Percentiles rank a stretch among this genome's conserved stretches.
These are phyloP conservation scores for Heliangelus exortis DNA, from an alignment of 2,797 vertebrate genomes.

Conservation along the genomic window DNA sequence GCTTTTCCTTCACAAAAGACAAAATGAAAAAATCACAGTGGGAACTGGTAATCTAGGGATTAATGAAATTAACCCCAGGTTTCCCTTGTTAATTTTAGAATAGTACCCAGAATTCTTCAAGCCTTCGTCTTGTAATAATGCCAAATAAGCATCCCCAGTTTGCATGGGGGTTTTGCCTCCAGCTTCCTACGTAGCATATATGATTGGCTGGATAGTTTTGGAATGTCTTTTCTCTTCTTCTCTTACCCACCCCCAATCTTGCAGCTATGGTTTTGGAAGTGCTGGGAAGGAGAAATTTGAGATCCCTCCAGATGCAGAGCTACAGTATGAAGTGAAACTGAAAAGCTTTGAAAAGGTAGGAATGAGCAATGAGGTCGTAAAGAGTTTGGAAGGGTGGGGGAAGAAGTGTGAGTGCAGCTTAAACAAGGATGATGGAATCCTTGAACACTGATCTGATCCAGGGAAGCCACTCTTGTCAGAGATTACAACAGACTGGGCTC, in stretches of 20 bases:
- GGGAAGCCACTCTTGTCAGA: not conserved
- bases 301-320: slow-evolving; percentile 86
- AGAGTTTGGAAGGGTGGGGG: not conserved
- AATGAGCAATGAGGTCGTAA: not conserved
- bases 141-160: not conserved
- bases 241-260: not conserved
- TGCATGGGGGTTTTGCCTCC: not conserved
- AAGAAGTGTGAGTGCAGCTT: not conserved
- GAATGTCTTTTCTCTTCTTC: not conserved
- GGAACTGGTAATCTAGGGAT: not conserved
- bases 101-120: not conserved
- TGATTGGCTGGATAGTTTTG: not conserved
- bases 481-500: not conserved
- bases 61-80: not conserved
- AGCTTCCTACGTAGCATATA: not conserved
- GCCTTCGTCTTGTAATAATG: not conserved
- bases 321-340: slow-evolving; percentile 91
- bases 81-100: not conserved
- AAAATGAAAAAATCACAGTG: not conserved
- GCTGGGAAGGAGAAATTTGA: slow-evolving; percentile 86
- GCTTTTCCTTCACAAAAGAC: not conserved
- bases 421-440: not conserved
- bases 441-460: not conserved
- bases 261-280: slow-evolving; percentile 90
- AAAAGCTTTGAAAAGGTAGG: slow-evolving; percentile 93